Percentiles rank a stretch among this genome's conserved stretches.
Evolutionary conservation across 2,888 invertebrate species (phyloP).

Genomic region (Cenopis cana): DNA sequence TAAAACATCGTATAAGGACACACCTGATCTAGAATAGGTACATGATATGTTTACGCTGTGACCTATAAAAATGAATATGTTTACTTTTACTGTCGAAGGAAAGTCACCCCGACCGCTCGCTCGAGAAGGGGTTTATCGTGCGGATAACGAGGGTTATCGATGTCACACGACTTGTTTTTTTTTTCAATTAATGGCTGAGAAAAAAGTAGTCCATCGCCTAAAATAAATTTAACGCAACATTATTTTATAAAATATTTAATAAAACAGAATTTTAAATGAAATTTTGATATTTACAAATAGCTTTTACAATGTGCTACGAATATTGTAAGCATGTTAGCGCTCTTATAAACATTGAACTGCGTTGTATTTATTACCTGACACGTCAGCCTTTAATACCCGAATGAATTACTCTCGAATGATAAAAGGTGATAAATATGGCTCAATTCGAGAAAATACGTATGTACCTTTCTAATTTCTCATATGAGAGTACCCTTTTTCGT

Average conservation of each 20-base stretch:
- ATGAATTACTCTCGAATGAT: not conserved
- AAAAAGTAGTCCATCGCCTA: not conserved
- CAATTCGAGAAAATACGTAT: not conserved
- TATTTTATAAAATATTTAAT: too few species aligned
- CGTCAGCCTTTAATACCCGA: conserved; percentile 3
- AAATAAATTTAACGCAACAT: not conserved
- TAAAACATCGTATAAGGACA: conserved; percentile 47
- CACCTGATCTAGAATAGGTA: conserved; percentile 60
- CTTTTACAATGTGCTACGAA: not conserved
- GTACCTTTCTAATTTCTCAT: not conserved
- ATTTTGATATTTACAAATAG: too few species aligned
- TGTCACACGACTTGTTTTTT: conserved; percentile 45
- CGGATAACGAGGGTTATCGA: conserved; percentile 44
- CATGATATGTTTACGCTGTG: conserved; percentile 59
- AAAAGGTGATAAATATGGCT: conserved; percentile 2
- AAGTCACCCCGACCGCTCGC: conserved; percentile 59
- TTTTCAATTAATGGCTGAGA: conserved; percentile 33
- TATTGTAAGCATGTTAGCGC: not conserved
- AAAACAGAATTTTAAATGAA: too few species aligned
- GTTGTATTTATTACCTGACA: conserved; percentile 17
- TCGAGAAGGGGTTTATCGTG: conserved; percentile 55
- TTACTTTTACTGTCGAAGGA: conserved; percentile 55
- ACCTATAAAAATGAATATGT: conserved; percentile 61
- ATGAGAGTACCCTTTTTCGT: too few species aligned
- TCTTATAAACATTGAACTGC: not conserved